These are phyloP conservation scores for Calliphora vicina DNA, from an alignment of 1,140 invertebrate species.

Conservation along the genomic window DNA sequence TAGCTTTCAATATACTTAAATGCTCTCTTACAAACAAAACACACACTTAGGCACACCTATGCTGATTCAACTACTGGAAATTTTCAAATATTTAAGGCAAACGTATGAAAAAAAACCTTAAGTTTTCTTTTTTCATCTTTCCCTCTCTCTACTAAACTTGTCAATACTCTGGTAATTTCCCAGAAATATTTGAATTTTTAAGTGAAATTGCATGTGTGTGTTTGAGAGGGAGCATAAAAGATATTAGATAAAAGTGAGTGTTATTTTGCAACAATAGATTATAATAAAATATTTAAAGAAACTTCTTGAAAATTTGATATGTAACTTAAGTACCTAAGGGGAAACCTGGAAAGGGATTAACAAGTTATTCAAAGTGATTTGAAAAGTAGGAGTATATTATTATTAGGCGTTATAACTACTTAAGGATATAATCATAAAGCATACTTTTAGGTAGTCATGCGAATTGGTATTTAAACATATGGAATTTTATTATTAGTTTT, in stretches of 20 bases:
- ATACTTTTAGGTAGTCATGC: neutral
- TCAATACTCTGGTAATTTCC: no score
- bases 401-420: neutral
- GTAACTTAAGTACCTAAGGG: neutral
- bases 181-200: neutral
- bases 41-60: neutral
- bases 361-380: neutral
- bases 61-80: no score
- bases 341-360: neutral
- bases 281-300: neutral
- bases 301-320: neutral
- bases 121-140: no score
- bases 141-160: no score
- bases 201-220: neutral
- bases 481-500: no score
- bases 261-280: neutral
- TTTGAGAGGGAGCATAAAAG: neutral
- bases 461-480: no score
- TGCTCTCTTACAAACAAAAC: neutral
- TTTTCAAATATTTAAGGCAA: no score
- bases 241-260: neutral
- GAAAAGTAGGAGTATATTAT: neutral
- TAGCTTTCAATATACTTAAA: neutral
- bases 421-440: neutral
- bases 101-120: no score